Conservation (phyloP, 2,888 invertebrate genomes). For the Drosophila meridionalis region DNA sequence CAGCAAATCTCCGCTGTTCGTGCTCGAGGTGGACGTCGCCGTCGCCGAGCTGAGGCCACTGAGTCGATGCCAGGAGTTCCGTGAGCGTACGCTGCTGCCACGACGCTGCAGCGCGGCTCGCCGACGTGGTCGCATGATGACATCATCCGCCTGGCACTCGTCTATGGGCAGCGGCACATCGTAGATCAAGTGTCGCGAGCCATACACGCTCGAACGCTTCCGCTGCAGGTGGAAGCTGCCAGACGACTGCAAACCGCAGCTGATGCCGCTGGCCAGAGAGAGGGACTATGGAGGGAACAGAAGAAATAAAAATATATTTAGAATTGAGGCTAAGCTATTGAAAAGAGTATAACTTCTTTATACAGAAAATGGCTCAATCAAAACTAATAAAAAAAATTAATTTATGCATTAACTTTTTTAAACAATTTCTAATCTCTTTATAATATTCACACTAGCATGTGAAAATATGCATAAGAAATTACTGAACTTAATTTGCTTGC, state of each 20-base stretch:
- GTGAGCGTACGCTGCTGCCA: conserved; percentile 56
- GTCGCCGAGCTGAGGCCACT: conserved; percentile 76
- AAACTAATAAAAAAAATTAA: too few species aligned
- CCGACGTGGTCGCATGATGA: conserved; percentile 83
- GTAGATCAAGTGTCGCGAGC: conserved; percentile 87
- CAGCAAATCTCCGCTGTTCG: conserved; percentile 71
- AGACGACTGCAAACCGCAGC: conserved; percentile 47
- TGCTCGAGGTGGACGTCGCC: conserved; percentile 71
- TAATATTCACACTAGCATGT: too few species aligned
- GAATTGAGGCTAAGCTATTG: background rate
- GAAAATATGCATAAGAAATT: too few species aligned
- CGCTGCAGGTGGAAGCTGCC: conserved; percentile 83
- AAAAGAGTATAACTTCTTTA: too few species aligned
- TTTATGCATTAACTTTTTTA: too few species aligned
- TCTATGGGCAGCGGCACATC: conserved; percentile 88
- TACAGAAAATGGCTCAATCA: too few species aligned
- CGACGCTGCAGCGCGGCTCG: conserved; percentile 53
- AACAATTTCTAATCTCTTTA: too few species aligned
- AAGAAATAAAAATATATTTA: background rate
- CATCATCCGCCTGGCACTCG: conserved; percentile 86
- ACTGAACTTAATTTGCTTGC: too few species aligned
- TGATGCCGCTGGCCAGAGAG: conserved; percentile 43
- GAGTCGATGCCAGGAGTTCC: conserved; percentile 71
- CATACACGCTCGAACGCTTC: conserved; percentile 86
- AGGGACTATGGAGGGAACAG: conserved; percentile 19